These are phyloP conservation scores for Oxystoma pomonae DNA, from an alignment of 2,888 invertebrate genomes.

Conservation along the genomic window DNA sequence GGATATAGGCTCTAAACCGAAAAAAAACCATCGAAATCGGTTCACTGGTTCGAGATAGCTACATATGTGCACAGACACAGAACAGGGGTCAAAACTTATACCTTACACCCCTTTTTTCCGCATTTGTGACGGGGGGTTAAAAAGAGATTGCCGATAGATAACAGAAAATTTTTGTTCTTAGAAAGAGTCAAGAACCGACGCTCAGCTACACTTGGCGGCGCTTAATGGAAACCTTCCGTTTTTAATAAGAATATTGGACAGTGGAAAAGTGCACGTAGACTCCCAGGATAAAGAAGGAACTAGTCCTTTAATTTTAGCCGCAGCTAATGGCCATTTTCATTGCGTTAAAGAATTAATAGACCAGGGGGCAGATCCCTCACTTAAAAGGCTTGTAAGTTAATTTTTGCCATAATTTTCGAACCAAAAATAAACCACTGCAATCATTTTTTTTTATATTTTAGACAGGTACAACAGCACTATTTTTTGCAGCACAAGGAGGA, in stretches of 20 bases:
- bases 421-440: neutral
- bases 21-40: no score
- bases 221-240: slow-evolving; percentile 77
- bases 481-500: slow-evolving; percentile 93
- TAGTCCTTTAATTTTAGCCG: slow-evolving; percentile 86
- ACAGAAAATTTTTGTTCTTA: no score
- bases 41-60: no score
- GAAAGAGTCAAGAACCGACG: slow-evolving; percentile 92
- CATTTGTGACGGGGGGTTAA: no score
- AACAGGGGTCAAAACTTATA: no score
- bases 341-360: slow-evolving; percentile 83
- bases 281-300: slow-evolving; percentile 95
- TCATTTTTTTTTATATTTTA: slow-evolving; percentile 46
- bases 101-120: no score
- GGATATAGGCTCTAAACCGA: no score
- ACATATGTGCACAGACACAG: no score
- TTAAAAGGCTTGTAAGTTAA: slow-evolving; percentile 67
- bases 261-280: slow-evolving; percentile 92
- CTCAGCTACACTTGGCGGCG: slow-evolving; percentile 88
- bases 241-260: slow-evolving; percentile 77
- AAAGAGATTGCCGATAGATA: no score
- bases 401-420: neutral
- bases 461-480: slow-evolving; percentile 90
- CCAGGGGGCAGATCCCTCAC: slow-evolving; percentile 87
- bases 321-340: slow-evolving; percentile 85